Base-by-base conservation (phyloP, 53 echinoderm and acorn worm species). In the Luidia sarsii region DNA sequence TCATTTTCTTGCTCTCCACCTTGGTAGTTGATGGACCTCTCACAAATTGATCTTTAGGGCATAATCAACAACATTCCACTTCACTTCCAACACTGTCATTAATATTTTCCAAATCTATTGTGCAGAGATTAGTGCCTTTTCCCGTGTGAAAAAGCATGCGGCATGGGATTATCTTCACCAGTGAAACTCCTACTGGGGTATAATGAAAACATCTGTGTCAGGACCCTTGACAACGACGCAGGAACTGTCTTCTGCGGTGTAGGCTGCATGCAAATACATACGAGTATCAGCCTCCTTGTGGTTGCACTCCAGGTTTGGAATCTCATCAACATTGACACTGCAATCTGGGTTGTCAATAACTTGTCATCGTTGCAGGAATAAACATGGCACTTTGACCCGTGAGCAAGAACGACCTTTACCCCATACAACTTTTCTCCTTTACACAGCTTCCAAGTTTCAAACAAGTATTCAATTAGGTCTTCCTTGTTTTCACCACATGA, bases 241-340 rank as follows among this genome's bases (percentile, higher is more conserved):
- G 30, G 43, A 7, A 24, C 67, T 81, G 10, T 8, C 2, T 16
- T 33, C 62, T 64, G 86, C 86, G n/a, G 71, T 70, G 70, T 70
- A 70, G n/a, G 36, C 15, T 33, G 70, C 49, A 64, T 81, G 87
- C 64, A 87, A n/a, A 32, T 50, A 82, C 20, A 87, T 24, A 2
- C 81, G 48, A 24, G 81, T 87, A 33, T 87, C 81, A 0, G 81
- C 87, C 65, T 87, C 87, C 41, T 87, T 82, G 14, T 87, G 87
- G 23, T 48, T 69, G 25, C 69, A 80, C 0, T 50, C 21, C 38
- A 86, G 33, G 10, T 45, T 13, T 7, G 48, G 43, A 16, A 86
- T 33, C 2, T 63, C 75, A 32, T 59, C 7, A 43, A 82, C 36
- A 20, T 60, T 24, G n/a, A 69, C 18, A 1, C 24, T 34, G 1